Percentiles rank a stretch among this genome's conserved stretches.
Conservation (phyloP, 92 coral and sea anemone species). For the Parazoanthus atlanticus region DNA sequence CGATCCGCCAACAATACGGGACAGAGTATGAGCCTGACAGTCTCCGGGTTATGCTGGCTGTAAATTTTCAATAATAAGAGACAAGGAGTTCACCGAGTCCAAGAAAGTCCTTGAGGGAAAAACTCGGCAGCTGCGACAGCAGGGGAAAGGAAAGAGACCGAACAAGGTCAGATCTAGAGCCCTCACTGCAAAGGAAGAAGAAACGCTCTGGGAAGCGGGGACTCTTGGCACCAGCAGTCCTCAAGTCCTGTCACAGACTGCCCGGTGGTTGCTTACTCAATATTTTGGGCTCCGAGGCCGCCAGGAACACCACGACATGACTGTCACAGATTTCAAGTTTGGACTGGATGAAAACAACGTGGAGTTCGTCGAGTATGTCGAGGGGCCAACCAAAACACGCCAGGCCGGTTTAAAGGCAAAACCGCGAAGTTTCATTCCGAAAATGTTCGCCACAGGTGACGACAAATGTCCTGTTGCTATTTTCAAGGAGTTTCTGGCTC, state of each 20-base stretch:
- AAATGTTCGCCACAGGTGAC: conserved; percentile 62
- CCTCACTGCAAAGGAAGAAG: conserved; percentile 33
- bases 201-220: conserved; percentile 34
- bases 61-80: conserved; percentile 35
- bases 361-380: conserved; percentile 60
- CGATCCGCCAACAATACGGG: conserved; percentile 42
- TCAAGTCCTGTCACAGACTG: conserved; percentile 50
- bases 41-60: conserved; percentile 42
- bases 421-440: conserved; percentile 50
- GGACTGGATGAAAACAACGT: conserved; percentile 52
- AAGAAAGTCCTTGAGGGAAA: conserved; percentile 54
- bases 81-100: conserved; percentile 35
- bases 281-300: conserved; percentile 69
- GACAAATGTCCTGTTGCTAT: conserved; percentile 58
- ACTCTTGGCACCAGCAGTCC: conserved; percentile 43
- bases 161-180: conserved; percentile 46
- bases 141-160: conserved; percentile 55
- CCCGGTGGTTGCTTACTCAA: conserved; percentile 61
- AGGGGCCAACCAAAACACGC: conserved; percentile 59
- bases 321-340: conserved; percentile 60
- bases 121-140: conserved; percentile 28
- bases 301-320: conserved; percentile 67
- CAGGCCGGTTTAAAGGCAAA: conserved; percentile 52
- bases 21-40: conserved; percentile 50
- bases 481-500: conserved; percentile 58